Conservation (phyloP, 2,113 vertebrate genomes). For the Psilopsiagon aurifrons region DNA sequence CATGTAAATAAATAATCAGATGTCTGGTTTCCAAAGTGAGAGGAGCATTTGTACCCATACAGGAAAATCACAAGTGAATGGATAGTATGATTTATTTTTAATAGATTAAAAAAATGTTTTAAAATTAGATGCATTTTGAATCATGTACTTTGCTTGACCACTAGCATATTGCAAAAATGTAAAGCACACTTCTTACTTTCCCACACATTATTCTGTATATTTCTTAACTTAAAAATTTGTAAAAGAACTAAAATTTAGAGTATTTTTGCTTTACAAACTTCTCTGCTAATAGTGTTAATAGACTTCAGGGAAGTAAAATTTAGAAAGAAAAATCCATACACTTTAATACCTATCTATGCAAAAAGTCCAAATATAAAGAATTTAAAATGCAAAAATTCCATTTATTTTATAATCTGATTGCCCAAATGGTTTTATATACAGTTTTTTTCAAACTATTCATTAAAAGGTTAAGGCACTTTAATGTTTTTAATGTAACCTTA, state of each 20-base stretch:
- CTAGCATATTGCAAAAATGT: not conserved
- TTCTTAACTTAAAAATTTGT: not conserved
- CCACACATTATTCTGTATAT: accelerated
- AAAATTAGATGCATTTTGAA: not conserved
- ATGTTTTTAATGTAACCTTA: not conserved
- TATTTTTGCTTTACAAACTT: not conserved
- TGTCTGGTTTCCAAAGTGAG: not conserved
- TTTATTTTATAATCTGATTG: not conserved
- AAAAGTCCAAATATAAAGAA: not conserved
- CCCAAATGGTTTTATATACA: not conserved
- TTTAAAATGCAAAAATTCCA: not conserved
- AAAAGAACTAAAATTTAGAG: not conserved
- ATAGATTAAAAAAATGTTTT: not conserved
- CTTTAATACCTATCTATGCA: not conserved
- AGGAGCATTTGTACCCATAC: not conserved
- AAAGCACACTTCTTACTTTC: not conserved
- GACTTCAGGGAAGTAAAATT: not conserved
- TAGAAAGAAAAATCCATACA: not conserved
- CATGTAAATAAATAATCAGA: not conserved
- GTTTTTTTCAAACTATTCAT: not conserved
- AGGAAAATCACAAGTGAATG: not conserved
- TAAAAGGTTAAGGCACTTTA: not conserved
- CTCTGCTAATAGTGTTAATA: not conserved
- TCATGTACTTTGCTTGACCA: not conserved
- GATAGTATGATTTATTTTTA: not conserved